phyloP scores from a whole-genome alignment of 2,797 vertebrate genomes.

The Scarus forsteni region DNA sequence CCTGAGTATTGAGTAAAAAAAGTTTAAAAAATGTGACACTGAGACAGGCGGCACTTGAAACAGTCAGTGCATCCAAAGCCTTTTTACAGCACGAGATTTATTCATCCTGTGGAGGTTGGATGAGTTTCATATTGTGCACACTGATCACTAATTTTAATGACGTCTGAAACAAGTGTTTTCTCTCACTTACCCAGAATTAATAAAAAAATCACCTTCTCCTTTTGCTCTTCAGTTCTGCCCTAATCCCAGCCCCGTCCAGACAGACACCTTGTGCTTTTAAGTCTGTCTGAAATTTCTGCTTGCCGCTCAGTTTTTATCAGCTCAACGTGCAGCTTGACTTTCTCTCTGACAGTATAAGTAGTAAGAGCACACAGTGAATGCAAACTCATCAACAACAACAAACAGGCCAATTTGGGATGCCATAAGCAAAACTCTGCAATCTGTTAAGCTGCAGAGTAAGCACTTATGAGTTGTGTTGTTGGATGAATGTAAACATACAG shows the following conservation, averaged over 20 bases:
- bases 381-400: slow-evolving; percentile 4
- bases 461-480: slow-evolving; percentile 1
- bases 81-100: slow-evolving; percentile 19
- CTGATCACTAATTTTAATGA: slow-evolving; percentile 43
- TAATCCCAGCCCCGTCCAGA: neutral
- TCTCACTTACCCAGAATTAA: neutral
- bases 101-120: slow-evolving; percentile 25
- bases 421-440: neutral
- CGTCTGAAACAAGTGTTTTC: slow-evolving; percentile 14
- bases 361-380: neutral
- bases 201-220: slow-evolving; percentile 15
- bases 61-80: slow-evolving; percentile 25
- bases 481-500: slow-evolving; percentile 2
- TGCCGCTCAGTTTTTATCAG: slow-evolving; percentile 6
- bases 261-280: slow-evolving; percentile 5
- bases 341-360: neutral
- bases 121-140: slow-evolving; percentile 41
- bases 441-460: neutral
- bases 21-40: slow-evolving; percentile 29
- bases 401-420: neutral
- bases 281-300: slow-evolving; percentile 1
- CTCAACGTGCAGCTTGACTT: slow-evolving; percentile 2
- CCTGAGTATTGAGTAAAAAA: slow-evolving; percentile 26
- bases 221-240: neutral
- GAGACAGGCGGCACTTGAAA: slow-evolving; percentile 29